Percentiles rank a stretch among this genome's conserved stretches.
Evolutionary conservation across 2,888 invertebrate species (phyloP).

Genomic region (Disparrhopalites patrizii): DNA sequence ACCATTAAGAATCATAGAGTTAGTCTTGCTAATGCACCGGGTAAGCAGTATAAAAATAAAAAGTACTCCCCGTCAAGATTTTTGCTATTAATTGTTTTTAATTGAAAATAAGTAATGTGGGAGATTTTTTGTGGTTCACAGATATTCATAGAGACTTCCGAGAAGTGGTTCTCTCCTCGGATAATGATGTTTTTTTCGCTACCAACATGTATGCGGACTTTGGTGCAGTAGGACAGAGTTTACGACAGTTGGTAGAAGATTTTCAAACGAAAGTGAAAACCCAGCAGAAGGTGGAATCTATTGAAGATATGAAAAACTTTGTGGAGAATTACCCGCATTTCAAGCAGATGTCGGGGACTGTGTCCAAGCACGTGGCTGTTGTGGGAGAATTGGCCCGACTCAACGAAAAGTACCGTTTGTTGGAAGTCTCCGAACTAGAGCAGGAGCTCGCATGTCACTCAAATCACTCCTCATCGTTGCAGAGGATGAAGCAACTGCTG

Average conservation of each 20-base stretch:
- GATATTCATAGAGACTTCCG: constrained; percentile 76
- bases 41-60: no score
- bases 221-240: constrained; percentile 96
- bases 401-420: constrained; percentile 70
- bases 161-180: constrained; percentile 89
- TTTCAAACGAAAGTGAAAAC: constrained; percentile 93
- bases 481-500: constrained; percentile 75
- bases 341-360: constrained; percentile 74
- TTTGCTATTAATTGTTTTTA: no score
- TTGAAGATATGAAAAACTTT: constrained; percentile 97
- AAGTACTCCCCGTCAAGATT: no score
- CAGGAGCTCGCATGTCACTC: constrained; percentile 80
- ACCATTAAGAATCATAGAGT: constrained; percentile 92
- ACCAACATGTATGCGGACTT: constrained; percentile 90
- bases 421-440: constrained; percentile 89
- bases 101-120: no score
- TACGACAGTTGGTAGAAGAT: constrained; percentile 95
- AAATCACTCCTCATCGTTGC: constrained; percentile 59
- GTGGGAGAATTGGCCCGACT: constrained; percentile 89
- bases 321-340: constrained; percentile 98
- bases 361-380: constrained; percentile 94
- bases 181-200: constrained; percentile 94
- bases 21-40: constrained; percentile 76
- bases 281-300: constrained; percentile 95
- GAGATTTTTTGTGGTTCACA: constrained; percentile 16